These are phyloP conservation scores for Aphrophora alni DNA, from an alignment of 2,888 invertebrate species.

Conservation along the genomic window DNA sequence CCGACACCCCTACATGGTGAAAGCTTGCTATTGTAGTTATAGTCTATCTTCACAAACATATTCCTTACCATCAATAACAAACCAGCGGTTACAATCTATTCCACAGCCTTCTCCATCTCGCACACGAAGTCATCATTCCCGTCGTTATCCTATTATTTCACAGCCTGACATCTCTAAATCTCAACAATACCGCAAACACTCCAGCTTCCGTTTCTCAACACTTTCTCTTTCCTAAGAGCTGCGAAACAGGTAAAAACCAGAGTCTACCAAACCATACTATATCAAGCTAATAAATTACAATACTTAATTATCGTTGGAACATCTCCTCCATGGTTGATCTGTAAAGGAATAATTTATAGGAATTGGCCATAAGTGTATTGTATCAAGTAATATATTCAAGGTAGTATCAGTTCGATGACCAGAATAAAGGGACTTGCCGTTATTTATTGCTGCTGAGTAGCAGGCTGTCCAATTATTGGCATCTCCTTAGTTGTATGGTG, in stretches of 20 bases:
- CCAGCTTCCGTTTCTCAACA: background rate
- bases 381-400: background rate
- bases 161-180: background rate
- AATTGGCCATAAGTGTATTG: background rate
- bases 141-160: background rate
- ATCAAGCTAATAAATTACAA: background rate
- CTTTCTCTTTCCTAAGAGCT: background rate
- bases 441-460: background rate
- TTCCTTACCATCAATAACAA: too few relatives aligned
- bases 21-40: too few relatives aligned
- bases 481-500: constrained; percentile 1
- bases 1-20: too few relatives aligned
- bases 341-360: background rate
- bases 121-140: too few relatives aligned
- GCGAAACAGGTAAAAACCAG: too few relatives aligned
- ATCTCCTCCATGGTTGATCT: background rate
- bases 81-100: too few relatives aligned
- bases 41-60: too few relatives aligned
- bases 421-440: background rate
- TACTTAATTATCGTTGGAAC: background rate
- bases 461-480: background rate
- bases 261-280: too few relatives aligned
- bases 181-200: background rate
- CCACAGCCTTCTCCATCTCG: background rate
- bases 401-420: background rate